phyloP scores from a whole-genome alignment of 2,888 invertebrate species.

The Orthosia cruda region DNA sequence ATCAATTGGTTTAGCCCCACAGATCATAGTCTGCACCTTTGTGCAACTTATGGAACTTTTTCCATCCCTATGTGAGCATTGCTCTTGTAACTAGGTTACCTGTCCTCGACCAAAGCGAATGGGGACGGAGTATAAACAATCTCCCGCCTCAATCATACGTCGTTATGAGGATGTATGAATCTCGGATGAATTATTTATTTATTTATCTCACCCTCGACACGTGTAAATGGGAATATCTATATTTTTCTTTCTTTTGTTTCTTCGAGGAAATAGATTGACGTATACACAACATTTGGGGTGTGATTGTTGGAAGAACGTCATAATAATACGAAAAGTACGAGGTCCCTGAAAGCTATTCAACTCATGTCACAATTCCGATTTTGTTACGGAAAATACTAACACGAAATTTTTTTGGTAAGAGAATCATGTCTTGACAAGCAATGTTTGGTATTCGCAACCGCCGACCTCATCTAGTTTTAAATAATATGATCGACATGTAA shows the following conservation, averaged over 20 bases:
- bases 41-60: too few species aligned
- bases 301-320: not conserved
- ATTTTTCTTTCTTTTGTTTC: constrained; percentile 16
- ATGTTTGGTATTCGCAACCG: too few species aligned
- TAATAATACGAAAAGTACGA: too few species aligned
- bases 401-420: too few species aligned
- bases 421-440: too few species aligned
- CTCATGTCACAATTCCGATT: too few species aligned
- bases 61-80: constrained; percentile 33
- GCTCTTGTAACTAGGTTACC: constrained; percentile 59
- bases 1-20: too few species aligned
- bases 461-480: too few species aligned
- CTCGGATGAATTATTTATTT: constrained; percentile 50
- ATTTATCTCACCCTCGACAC: constrained; percentile 40
- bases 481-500: too few species aligned
- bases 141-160: constrained; percentile 46
- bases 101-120: constrained; percentile 37
- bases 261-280: constrained; percentile 10
- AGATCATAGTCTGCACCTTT: not conserved
- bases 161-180: constrained; percentile 43
- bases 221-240: constrained; percentile 25
- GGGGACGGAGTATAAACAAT: constrained; percentile 52
- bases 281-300: not conserved
- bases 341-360: too few species aligned
- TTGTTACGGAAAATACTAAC: too few species aligned